phyloP scores from a whole-genome alignment of 2,888 invertebrate genomes.

The Tipula confusa region DNA sequence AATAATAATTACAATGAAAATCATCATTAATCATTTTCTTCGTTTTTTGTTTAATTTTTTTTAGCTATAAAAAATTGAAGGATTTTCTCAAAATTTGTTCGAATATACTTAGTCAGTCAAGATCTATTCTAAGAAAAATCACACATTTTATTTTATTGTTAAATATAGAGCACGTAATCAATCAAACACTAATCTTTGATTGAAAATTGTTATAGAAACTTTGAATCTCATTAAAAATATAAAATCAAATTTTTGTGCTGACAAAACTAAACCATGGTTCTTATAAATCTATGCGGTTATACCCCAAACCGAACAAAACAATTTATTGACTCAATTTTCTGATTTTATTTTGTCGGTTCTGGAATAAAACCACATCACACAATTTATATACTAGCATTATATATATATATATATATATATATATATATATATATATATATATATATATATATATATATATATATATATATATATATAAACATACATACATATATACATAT shows the following conservation, averaged over 20 bases:
- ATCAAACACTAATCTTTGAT: neutral
- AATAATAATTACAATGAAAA: neutral
- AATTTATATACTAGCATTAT: too few species aligned
- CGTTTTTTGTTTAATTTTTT: neutral
- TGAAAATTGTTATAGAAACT: neutral
- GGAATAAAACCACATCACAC: neutral
- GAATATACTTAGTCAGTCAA: neutral
- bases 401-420: too few species aligned
- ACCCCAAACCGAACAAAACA: neutral
- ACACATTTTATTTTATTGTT: neutral
- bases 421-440: too few species aligned
- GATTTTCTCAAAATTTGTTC: neutral
- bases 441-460: too few species aligned
- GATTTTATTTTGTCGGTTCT: neutral
- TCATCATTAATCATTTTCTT: slow-evolving; percentile 14
- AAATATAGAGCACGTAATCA: neutral
- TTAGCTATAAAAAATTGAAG: neutral
- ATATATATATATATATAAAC: too few species aligned
- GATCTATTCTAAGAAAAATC: neutral
- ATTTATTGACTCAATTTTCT: neutral
- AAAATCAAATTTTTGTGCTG: neutral
- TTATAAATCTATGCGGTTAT: too few species aligned
- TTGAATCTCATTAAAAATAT: neutral
- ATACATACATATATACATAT: neutral
- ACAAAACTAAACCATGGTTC: neutral